A percentile compares a stretch with the other conserved stretches of the same genome.
phyloP scores from a whole-genome alignment of 2,888 invertebrate species.

The Pyrocoelia pectoralis region DNA sequence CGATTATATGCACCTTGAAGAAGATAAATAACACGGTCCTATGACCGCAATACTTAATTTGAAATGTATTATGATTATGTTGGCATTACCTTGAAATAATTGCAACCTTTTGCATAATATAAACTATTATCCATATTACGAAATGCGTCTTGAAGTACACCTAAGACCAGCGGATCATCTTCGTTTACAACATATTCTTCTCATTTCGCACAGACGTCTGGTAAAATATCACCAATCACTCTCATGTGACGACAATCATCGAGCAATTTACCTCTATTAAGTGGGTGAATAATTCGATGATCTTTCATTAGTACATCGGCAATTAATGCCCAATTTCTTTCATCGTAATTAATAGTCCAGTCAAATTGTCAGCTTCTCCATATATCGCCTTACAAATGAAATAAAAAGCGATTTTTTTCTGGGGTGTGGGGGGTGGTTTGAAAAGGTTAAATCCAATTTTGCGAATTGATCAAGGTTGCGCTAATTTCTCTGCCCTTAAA shows the following conservation, averaged over 20 bases:
- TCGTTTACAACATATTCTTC: conserved; percentile 67
- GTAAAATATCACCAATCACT: conserved; percentile 65
- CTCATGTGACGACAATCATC: conserved; percentile 76
- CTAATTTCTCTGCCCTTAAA: no score
- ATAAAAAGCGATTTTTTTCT: background rate
- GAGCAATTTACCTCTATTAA: conserved; percentile 77
- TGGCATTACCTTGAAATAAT: conserved; percentile 34
- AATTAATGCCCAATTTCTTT: conserved; percentile 75
- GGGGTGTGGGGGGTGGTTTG: no score
- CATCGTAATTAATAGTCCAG: conserved; percentile 79
- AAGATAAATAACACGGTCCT: conserved; percentile 16
- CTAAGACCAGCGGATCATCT: conserved; percentile 72
- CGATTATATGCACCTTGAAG: conserved; percentile 19
- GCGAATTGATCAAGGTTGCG: no score
- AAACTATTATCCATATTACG: conserved; percentile 37
- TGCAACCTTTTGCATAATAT: conserved; percentile 25
- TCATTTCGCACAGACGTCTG: conserved; percentile 64
- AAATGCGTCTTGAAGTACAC: conserved; percentile 53
- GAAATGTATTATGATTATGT: background rate
- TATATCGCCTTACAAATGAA: conserved; percentile 46
- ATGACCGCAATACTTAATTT: conserved; percentile 2
- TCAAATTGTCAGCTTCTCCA: conserved; percentile 67
- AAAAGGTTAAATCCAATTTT: no score
- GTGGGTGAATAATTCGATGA: conserved; percentile 61
- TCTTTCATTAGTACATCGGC: conserved; percentile 59